Percentiles rank a stretch among this genome's conserved stretches.
Evolutionary conservation across 2,888 invertebrate genomes (phyloP).

Genomic region (Drosophila prolongata): DNA sequence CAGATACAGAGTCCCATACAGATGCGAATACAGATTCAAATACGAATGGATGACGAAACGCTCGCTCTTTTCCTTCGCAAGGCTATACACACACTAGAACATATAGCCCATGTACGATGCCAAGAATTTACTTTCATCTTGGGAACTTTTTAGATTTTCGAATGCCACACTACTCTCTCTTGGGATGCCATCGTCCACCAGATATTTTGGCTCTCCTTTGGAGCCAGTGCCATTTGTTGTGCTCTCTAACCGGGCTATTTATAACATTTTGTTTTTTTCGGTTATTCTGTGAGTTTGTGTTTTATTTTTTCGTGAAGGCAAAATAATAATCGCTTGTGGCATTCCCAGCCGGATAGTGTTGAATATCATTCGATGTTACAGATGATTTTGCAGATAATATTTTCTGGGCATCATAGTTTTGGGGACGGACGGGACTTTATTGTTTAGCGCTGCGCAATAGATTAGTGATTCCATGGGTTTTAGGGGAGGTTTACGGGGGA

Average conservation of each 20-base stretch:
- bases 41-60: slow-evolving; percentile 34
- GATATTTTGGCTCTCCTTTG: slow-evolving; percentile 23
- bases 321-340: slow-evolving; percentile 79
- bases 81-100: slow-evolving; percentile 44
- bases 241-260: slow-evolving; percentile 61
- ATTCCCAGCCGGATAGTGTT: slow-evolving; percentile 78
- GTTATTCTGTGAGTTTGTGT: slow-evolving; percentile 26
- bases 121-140: slow-evolving; percentile 80
- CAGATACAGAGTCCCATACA: not conserved
- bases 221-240: slow-evolving; percentile 31
- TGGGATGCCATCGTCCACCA: slow-evolving; percentile 11
- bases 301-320: slow-evolving; percentile 54
- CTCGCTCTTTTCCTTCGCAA: slow-evolving; percentile 50
- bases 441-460: slow-evolving; percentile 48
- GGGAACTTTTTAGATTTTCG: slow-evolving; percentile 56
- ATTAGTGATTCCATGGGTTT: slow-evolving; percentile 4
- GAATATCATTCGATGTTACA: slow-evolving; percentile 81
- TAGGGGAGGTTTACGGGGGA: not conserved
- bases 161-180: slow-evolving; percentile 49
- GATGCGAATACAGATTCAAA: not conserved
- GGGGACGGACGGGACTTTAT: slow-evolving; percentile 3
- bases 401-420: slow-evolving; percentile 20
- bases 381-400: slow-evolving; percentile 73
- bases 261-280: slow-evolving; percentile 54
- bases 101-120: slow-evolving; percentile 22